Conservation (phyloP, 2,888 invertebrate species). For the Cordilura impudica region DNA sequence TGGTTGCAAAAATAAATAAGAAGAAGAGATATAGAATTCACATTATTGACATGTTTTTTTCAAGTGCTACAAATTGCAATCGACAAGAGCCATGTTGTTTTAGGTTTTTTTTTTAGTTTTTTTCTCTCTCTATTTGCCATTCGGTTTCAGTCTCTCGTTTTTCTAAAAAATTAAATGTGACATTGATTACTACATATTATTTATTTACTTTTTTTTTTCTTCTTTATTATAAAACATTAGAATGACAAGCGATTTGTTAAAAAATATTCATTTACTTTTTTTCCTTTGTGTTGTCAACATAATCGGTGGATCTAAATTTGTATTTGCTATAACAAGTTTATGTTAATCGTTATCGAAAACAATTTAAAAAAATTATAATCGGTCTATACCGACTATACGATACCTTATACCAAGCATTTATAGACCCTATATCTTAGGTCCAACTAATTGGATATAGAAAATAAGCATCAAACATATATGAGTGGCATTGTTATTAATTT, state of each 20-base stretch:
- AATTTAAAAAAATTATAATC: too few relatives aligned
- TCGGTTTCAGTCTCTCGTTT: neutral
- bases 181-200: neutral
- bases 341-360: too few relatives aligned
- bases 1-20: neutral
- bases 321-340: too few relatives aligned
- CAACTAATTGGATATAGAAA: too few relatives aligned
- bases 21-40: neutral
- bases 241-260: constrained; percentile 5
- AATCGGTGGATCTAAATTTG: too few relatives aligned
- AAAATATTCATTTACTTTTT: constrained; percentile 16
- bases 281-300: neutral
- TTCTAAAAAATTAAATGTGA: neutral
- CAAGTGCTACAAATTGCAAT: neutral
- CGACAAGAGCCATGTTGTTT: neutral
- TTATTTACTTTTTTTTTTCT: neutral
- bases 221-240: neutral
- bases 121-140: neutral
- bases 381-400: too few relatives aligned
- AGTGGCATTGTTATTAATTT: too few relatives aligned
- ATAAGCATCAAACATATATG: too few relatives aligned
- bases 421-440: too few relatives aligned
- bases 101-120: neutral
- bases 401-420: too few relatives aligned
- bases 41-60: neutral